phyloP scores from a whole-genome alignment of 2,797 vertebrate genomes.

The Enteromius radiatus region DNA sequence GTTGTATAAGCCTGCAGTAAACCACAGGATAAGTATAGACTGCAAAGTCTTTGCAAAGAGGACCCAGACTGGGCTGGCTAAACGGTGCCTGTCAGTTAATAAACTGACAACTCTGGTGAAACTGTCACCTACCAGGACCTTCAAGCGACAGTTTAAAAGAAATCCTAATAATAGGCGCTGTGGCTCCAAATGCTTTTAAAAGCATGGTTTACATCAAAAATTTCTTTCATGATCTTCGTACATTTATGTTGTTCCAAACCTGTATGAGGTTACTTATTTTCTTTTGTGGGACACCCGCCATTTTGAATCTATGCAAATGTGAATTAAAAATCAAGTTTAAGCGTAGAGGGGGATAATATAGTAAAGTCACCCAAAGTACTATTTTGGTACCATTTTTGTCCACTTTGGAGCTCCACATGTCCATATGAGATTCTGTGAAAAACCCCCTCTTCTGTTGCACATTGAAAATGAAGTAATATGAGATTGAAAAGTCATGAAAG shows the following conservation, averaged over 20 bases:
- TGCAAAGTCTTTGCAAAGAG: neutral
- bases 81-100: slow-evolving; percentile 52
- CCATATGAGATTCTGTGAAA: neutral
- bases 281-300: neutral
- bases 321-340: neutral
- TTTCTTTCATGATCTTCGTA: neutral
- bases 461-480: neutral
- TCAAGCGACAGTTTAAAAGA: slow-evolving; percentile 17
- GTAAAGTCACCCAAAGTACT: neutral
- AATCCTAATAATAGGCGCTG: neutral
- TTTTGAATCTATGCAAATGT: neutral
- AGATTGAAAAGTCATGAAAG: neutral
- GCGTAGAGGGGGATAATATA: neutral
- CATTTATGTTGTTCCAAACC: neutral
- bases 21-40: slow-evolving; percentile 44
- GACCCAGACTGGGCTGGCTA: slow-evolving; percentile 42
- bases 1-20: slow-evolving; percentile 13
- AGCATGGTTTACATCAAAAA: neutral
- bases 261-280: neutral
- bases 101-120: slow-evolving; percentile 46
- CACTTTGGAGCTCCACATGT: neutral
- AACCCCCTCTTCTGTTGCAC: neutral
- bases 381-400: neutral
- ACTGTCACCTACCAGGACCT: neutral
- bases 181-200: neutral